Percentiles rank a stretch among this genome's conserved stretches.
phyloP scores from a whole-genome alignment of 2,113 vertebrate species.

The Rostratula benghalensis region DNA sequence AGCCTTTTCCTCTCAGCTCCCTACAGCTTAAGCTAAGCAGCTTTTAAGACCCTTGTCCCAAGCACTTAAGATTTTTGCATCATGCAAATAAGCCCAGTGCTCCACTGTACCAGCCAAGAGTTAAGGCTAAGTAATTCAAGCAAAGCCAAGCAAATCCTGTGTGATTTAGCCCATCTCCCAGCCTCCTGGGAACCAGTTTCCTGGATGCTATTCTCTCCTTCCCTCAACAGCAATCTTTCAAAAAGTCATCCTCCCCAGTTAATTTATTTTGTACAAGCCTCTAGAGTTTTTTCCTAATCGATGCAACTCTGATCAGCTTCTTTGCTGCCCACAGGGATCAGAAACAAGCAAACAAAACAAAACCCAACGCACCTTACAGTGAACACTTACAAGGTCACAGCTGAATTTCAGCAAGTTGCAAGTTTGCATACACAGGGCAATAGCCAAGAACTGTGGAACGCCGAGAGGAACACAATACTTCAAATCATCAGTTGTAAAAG shows the following conservation, averaged over 20 bases:
- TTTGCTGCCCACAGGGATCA: neutral
- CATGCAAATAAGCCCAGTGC: neutral
- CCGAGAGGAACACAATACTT: neutral
- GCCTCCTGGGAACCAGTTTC: conserved; percentile 8
- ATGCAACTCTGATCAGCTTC: neutral
- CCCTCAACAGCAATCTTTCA: neutral
- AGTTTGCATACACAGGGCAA: neutral
- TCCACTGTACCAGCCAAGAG: neutral
- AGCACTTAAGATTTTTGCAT: conserved; percentile 28
- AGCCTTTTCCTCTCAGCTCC: neutral
- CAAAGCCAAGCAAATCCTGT: neutral
- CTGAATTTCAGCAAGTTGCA: conserved; percentile 14
- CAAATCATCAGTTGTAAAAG: neutral
- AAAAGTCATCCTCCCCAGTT: neutral
- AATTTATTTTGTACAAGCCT: neutral
- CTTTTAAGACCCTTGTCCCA: conserved; percentile 22
- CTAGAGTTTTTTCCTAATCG: neutral
- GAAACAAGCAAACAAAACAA: neutral
- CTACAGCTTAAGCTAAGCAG: neutral
- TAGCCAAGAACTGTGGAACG: neutral
- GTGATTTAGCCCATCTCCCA: conserved; percentile 5
- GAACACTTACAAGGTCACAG: neutral
- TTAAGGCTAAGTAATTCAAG: conserved; percentile 20
- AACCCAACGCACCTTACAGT: neutral
- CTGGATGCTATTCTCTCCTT: neutral